Evolutionary conservation across 2,888 invertebrate genomes (phyloP).

Genomic region (Microplitis deprimator): DNA sequence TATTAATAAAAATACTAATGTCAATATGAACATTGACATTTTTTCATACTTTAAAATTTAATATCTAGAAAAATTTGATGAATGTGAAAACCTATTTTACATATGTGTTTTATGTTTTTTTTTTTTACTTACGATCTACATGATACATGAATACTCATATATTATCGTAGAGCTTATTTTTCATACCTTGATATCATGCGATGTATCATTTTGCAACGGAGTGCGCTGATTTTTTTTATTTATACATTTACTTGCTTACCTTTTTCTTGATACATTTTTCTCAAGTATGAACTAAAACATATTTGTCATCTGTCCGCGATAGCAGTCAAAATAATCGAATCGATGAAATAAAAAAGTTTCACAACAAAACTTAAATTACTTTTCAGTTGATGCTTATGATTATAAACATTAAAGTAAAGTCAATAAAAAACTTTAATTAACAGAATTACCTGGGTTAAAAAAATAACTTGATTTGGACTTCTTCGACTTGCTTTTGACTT

Average conservation of each 20-base stretch:
- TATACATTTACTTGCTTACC: background rate
- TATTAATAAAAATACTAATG: background rate
- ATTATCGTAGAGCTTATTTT: background rate
- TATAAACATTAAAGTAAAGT: background rate
- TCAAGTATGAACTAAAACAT: background rate
- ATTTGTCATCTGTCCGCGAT: slow-evolving; percentile 35
- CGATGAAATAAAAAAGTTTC: slow-evolving; percentile 23
- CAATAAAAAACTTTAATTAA: background rate
- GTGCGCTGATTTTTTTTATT: background rate
- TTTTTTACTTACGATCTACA: too few relatives aligned
- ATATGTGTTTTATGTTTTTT: background rate
- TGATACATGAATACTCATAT: background rate
- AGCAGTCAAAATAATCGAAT: slow-evolving; percentile 20
- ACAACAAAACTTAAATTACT: slow-evolving; percentile 25
- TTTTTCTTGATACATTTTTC: slow-evolving; percentile 7
- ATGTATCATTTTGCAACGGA: background rate
- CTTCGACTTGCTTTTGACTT: too few relatives aligned
- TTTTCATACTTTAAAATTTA: background rate
- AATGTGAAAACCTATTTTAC: background rate
- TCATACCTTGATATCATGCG: background rate
- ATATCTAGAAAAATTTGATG: background rate
- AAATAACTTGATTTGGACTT: too few relatives aligned
- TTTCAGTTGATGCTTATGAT: slow-evolving; percentile 2
- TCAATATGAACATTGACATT: background rate
- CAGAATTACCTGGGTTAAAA: too few relatives aligned